Evolutionary conservation across 2,113 vertebrate species (phyloP).

Genomic region (Thomomys bottae): DNA sequence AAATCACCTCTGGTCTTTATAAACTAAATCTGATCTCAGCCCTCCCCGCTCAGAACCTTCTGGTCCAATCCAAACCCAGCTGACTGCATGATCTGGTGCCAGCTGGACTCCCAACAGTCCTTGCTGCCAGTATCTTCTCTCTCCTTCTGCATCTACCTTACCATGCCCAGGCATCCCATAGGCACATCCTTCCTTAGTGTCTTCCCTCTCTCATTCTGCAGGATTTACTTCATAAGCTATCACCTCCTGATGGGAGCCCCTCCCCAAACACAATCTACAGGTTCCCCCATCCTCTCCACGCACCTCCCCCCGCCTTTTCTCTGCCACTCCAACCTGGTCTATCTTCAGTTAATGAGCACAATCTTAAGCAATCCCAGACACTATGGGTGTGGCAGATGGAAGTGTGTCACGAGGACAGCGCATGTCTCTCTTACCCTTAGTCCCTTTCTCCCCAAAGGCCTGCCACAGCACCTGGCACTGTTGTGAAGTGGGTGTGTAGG

Average conservation of each 20-base stretch:
- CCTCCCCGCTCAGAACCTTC: background rate
- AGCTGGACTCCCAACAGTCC: background rate
- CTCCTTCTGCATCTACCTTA: background rate
- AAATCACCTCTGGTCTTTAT: background rate
- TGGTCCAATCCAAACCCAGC: background rate
- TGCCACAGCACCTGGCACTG: background rate
- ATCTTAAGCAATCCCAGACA: background rate
- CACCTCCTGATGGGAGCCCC: too few species aligned
- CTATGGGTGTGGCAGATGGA: background rate
- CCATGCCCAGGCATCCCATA: too few species aligned
- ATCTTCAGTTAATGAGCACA: background rate
- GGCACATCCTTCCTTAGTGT: background rate
- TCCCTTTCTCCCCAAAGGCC: background rate
- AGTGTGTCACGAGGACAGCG: background rate
- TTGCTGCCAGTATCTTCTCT: too few species aligned
- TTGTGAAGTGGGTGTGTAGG: too few species aligned
- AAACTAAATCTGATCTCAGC: background rate
- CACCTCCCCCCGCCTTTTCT: background rate
- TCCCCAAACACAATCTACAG: background rate
- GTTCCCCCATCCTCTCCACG: background rate
- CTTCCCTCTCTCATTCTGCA: background rate
- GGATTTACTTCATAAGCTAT: background rate
- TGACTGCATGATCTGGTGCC: background rate
- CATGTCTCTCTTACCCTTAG: fast-evolving
- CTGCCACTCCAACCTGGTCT: background rate